These are phyloP conservation scores for Antechinus stuartii DNA, from an alignment of 2,113 vertebrate species.

Conservation along the genomic window DNA sequence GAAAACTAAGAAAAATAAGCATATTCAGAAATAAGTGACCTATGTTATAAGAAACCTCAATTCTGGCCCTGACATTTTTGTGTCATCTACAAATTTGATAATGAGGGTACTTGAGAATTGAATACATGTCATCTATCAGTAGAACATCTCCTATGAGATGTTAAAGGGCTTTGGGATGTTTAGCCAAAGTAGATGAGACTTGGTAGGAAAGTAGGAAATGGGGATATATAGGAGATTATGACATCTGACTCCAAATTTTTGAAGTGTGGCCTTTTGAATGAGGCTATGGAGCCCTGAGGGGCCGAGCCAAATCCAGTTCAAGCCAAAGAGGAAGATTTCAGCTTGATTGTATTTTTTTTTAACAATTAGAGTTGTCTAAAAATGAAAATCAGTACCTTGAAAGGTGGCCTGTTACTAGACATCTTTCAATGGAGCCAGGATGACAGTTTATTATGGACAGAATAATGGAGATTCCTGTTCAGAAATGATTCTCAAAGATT, in stretches of 20 bases:
- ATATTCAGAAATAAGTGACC: no score
- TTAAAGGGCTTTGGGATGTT: not conserved
- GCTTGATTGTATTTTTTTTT: not conserved
- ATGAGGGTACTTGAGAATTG: not conserved
- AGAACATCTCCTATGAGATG: no score
- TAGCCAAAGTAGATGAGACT: not conserved
- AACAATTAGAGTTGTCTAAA: not conserved
- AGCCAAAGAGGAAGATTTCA: not conserved
- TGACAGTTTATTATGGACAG: not conserved
- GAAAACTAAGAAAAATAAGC: no score
- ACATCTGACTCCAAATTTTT: not conserved
- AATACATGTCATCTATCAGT: not conserved
- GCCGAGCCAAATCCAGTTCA: not conserved
- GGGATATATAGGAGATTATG: not conserved
- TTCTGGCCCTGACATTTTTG: not conserved
- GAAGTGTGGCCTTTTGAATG: not conserved
- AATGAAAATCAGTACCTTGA: not conserved
- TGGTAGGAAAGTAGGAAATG: not conserved
- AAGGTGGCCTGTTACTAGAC: not conserved
- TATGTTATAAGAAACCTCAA: not conserved
- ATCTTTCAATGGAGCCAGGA: not conserved
- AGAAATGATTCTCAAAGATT: not conserved
- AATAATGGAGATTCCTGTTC: not conserved
- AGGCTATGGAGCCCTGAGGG: not conserved
- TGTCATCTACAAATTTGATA: not conserved